A percentile compares a stretch with the other conserved stretches of the same genome.
Evolutionary conservation across 1,140 invertebrate species (phyloP).

Genomic region (Pantala flavescens): DNA sequence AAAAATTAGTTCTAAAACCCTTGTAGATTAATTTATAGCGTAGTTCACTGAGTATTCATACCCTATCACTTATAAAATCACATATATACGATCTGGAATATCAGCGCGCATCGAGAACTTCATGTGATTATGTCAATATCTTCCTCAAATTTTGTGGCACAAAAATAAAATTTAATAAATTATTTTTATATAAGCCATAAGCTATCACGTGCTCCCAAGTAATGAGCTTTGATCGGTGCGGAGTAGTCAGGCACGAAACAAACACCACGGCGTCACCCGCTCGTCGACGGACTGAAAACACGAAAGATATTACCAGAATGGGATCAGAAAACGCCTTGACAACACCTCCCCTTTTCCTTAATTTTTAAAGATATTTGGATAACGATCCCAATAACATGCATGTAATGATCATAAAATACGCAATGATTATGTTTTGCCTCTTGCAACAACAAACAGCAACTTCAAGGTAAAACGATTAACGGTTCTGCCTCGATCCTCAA

Average conservation of each 20-base stretch:
- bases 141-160: not conserved
- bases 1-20: not conserved
- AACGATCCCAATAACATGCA: constrained; percentile 8
- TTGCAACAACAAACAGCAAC: constrained; percentile 13
- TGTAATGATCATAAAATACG: constrained; percentile 3
- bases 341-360: constrained; percentile 1
- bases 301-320: not conserved
- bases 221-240: not conserved
- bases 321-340: constrained; percentile 8
- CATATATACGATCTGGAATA: not conserved
- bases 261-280: not conserved
- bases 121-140: not conserved
- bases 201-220: not conserved
- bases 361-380: constrained; percentile 13
- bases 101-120: not conserved
- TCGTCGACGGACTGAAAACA: constrained; percentile 4
- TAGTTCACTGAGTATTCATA: not conserved
- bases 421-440: not conserved
- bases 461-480: constrained; percentile 20
- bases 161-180: not conserved
- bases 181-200: not conserved
- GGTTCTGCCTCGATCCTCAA: constrained; percentile 19
- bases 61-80: constrained; percentile 5
- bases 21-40: not conserved
- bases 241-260: not conserved